Evolutionary conservation across 2,888 invertebrate genomes (phyloP).

Genomic region (Dicyrtomina minuta): DNA sequence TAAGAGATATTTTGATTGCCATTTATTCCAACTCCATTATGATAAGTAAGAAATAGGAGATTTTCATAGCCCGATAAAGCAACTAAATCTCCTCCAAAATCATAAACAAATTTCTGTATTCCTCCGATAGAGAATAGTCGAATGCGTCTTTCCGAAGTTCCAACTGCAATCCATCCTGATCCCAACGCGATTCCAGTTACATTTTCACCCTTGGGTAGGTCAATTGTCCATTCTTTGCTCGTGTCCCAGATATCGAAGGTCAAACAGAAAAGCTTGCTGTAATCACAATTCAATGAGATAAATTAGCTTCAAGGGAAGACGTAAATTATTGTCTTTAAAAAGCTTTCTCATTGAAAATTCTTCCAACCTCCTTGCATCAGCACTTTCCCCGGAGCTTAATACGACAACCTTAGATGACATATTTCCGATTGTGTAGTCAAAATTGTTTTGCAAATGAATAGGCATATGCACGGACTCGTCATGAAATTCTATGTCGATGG

Average conservation of each 20-base stretch:
- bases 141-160: constrained; percentile 72
- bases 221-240: constrained; percentile 79
- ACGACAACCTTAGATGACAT: constrained; percentile 77
- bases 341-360: no score
- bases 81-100: constrained; percentile 72
- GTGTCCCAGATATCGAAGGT: constrained; percentile 66
- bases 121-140: constrained; percentile 85
- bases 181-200: constrained; percentile 64
- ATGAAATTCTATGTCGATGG: constrained; percentile 93
- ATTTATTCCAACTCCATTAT: constrained; percentile 62
- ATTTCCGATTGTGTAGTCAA: constrained; percentile 83
- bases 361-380: constrained; percentile 32
- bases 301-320: background rate
- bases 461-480: constrained; percentile 85
- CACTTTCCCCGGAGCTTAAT: constrained; percentile 64
- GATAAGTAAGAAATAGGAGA: constrained; percentile 59
- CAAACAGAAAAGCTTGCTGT: constrained; percentile 73
- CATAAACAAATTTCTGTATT: constrained; percentile 76
- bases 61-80: constrained; percentile 47
- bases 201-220: constrained; percentile 77
- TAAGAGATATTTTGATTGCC: constrained; percentile 54
- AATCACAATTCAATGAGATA: constrained; percentile 17
- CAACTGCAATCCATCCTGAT: constrained; percentile 73
- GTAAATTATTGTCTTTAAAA: no score
- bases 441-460: constrained; percentile 82